Evolutionary conservation across 2,888 invertebrate genomes (phyloP), one percentile per base, ranked within the genome.

Genomic region (Seladonia tumulorum): DNA sequence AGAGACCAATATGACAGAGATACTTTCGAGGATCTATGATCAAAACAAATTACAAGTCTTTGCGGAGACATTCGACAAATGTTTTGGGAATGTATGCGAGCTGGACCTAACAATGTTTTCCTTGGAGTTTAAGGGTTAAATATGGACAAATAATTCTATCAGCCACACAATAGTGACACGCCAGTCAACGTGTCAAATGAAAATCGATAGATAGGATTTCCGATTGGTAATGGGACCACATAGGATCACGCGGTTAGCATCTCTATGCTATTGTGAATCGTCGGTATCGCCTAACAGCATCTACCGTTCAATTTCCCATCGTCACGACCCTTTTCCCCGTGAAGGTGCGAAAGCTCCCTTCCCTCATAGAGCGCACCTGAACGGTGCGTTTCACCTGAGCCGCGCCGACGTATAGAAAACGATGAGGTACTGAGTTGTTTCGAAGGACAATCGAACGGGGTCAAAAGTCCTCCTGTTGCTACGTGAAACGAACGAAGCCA

Each of bases 1-100:
- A 90, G 99, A 99, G 95, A 99, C 99, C 25, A 99, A 99, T 95
- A 99, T 99, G 99, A 98, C 98, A 10, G 99, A 99, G 95, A 99
- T 99, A 88, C 96, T 99, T 74, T 97, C 98, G 39, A 96, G 99
- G 93, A 97, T 99, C 91, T 99, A 99, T 93, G 99, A 99, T 93
- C 99, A 99, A 96, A 99, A 98, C 94, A 99, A 99, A 95, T 96
- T 99, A n/a, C n/a, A n/a, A n/a, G n/a, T n/a, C n/a, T n/a, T n/a
- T n/a, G n/a, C n/a, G n/a, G n/a, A n/a, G n/a, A n/a, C n/a, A n/a
- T n/a, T n/a, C n/a, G n/a, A 18, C 7, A 49, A 49, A 49, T 18
- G 4, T 2, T 49, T 49, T 49, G n/a, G n/a, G n/a, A n/a, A n/a
- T n/a, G n/a, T n/a, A n/a, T n/a, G n/a, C n/a, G n/a, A n/a, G n/a